Evolutionary conservation across 2,797 vertebrate species (phyloP), one percentile per base, ranked within the genome.

Genomic region (Huso huso): DNA sequence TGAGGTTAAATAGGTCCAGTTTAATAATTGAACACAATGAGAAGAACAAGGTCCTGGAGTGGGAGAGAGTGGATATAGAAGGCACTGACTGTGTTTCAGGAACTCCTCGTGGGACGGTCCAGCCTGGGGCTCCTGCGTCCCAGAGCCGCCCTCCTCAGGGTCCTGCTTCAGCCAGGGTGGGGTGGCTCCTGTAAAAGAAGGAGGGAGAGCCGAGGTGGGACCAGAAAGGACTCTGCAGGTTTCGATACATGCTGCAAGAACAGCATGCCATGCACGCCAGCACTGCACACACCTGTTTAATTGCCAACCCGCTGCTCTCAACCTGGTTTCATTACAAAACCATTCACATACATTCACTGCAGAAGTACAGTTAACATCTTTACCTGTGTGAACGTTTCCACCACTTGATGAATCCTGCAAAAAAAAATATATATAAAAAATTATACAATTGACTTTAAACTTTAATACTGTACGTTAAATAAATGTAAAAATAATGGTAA

Each of bases 311-410:
- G 23, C 23, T 37, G 23, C 23, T 37, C 1, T 37, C 23, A 37
- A 37, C 23, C 23, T 55, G n/a, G 9, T 55, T 55, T n/a, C n/a
- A 55, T n/a, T 55, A 9, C 52, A 9, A 55, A 55, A n/a, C 52
- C 2, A 55, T 10, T 1, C 52, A 10, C n/a, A 55, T 7, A 10
- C 9, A 55, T 55, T 10, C n/a, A n/a, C 6, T 55, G 52, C 3
- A 55, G 52, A 3, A 7, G 52, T 3, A 55, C 52, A 55, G 52
- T n/a, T 55, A 10, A 55, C 52, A 55, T 37, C 1, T 65, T 84
- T 88, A 97, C 96, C 96, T 87, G 95, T 96, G 74, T 99, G 92
- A 65, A 99, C 72, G n/a, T 98, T 99, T 72, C 95, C 94, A 73
- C 79, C 76, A 70, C 79, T 86, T 55, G 87, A 85, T 7, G 80